phyloP scores from a whole-genome alignment of 2,797 vertebrate genomes.

The Muscicapa striata region DNA sequence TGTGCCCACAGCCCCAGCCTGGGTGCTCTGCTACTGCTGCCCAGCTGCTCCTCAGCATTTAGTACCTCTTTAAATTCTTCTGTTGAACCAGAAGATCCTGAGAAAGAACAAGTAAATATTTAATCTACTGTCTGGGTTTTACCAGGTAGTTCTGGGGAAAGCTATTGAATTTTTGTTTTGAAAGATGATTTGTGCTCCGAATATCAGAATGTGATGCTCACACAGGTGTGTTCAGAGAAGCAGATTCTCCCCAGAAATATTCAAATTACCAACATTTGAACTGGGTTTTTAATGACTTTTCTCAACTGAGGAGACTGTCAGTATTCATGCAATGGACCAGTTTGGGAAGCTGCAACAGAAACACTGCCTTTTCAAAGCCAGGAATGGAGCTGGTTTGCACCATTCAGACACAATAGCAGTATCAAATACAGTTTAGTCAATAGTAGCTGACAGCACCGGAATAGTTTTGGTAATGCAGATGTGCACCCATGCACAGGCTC shows the following conservation, averaged over 20 bases:
- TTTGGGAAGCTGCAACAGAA: not conserved
- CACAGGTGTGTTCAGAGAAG: not conserved
- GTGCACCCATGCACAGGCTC: not conserved
- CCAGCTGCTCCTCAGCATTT: not conserved
- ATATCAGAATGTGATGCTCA: not conserved
- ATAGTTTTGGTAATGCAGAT: not conserved
- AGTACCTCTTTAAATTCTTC: conserved; percentile 25
- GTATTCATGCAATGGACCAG: accelerated
- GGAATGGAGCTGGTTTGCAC: not conserved
- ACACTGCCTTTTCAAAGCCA: not conserved
- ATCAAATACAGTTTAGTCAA: not conserved
- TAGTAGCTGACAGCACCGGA: not conserved
- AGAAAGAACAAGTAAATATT: conserved; percentile 60
- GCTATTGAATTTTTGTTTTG: conserved; percentile 32
- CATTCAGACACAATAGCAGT: not conserved
- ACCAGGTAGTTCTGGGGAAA: conserved; percentile 13
- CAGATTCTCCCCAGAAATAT: not conserved
- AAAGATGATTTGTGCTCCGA: conserved; percentile 3
- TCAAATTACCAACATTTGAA: not conserved
- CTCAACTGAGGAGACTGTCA: not conserved
- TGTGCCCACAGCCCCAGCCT: accelerated
- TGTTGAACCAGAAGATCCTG: not conserved
- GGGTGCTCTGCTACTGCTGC: not conserved
- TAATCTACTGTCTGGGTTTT: conserved; percentile 36
- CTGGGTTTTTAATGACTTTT: not conserved